Conservation (phyloP, 1,140 invertebrate species). For the Drosophila melanogaster region DNA sequence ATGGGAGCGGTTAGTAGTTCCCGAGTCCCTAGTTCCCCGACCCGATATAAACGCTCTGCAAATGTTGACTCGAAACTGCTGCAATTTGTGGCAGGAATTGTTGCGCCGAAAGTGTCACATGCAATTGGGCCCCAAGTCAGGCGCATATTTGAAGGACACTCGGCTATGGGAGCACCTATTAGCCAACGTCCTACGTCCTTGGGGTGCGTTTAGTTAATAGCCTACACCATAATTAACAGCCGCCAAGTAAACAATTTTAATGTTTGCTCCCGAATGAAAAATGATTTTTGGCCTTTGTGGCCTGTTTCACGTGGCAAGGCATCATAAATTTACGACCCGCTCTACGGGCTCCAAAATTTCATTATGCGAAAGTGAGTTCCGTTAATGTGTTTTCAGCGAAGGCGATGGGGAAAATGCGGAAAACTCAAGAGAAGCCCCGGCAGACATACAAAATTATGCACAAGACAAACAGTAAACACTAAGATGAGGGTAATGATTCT, state of each 20-base stretch:
- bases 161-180: slow-evolving; percentile 14
- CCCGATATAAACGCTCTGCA: slow-evolving; percentile 20
- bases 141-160: slow-evolving; percentile 1
- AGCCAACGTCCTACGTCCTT: slow-evolving; percentile 38
- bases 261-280: slow-evolving; percentile 57
- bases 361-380: slow-evolving; percentile 77
- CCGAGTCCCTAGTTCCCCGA: too few relatives aligned
- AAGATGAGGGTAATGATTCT: neutral
- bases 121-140: slow-evolving; percentile 44
- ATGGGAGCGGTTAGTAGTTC: neutral
- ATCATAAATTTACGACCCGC: slow-evolving; percentile 62
- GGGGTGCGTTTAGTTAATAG: slow-evolving; percentile 65
- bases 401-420: slow-evolving; percentile 1
- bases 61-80: slow-evolving; percentile 54
- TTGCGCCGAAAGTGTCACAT: slow-evolving; percentile 67
- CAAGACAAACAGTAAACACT: slow-evolving; percentile 47
- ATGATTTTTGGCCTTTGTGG: slow-evolving; percentile 62
- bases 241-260: slow-evolving; percentile 60
- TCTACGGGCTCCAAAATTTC: slow-evolving; percentile 63
- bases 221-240: slow-evolving; percentile 74
- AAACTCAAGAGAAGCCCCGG: slow-evolving; percentile 8
- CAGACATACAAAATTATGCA: slow-evolving; percentile 60
- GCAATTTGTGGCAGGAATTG: slow-evolving; percentile 62
- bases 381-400: slow-evolving; percentile 60
- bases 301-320: slow-evolving; percentile 51